Conservation (phyloP, 2,888 invertebrate genomes). For the Thecophora atra region DNA sequence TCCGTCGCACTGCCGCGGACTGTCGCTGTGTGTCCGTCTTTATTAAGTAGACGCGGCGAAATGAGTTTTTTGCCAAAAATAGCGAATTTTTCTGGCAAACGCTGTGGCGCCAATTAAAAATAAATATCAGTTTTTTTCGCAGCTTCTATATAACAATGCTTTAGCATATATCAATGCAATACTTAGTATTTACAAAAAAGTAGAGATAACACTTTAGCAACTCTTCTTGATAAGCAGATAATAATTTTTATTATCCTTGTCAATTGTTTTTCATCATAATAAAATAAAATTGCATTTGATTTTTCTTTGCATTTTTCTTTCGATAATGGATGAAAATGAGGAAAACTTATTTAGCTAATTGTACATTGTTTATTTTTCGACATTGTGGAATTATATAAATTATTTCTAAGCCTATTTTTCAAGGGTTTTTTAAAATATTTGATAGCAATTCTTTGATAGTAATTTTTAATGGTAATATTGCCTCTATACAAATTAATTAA, state of each 20-base stretch:
- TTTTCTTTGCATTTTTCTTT: background rate
- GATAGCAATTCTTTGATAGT: too few species aligned
- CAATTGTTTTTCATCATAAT: conserved; percentile 17
- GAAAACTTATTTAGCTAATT: too few species aligned
- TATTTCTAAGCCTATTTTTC: too few species aligned
- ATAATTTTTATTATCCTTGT: background rate
- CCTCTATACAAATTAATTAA: background rate
- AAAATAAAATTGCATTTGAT: background rate
- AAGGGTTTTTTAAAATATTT: too few species aligned
- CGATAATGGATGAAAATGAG: background rate
- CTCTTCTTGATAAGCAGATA: background rate
- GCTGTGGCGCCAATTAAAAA: conserved; percentile 36
- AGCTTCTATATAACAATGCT: background rate
- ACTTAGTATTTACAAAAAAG: background rate
- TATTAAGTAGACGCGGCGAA: background rate
- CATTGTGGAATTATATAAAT: too few species aligned
- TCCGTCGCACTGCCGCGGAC: background rate
- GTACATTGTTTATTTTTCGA: too few species aligned
- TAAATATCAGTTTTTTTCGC: conserved; percentile 27
- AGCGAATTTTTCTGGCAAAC: conserved; percentile 26
- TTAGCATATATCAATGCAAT: background rate
- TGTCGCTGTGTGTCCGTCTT: too few species aligned
- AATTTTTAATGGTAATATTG: too few species aligned
- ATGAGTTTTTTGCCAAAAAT: conserved; percentile 29
- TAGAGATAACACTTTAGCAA: conserved; percentile 13